A percentile compares a stretch with the other conserved stretches of the same genome.
phyloP scores from a whole-genome alignment of 2,888 invertebrate species.

The Tipula helvola region DNA sequence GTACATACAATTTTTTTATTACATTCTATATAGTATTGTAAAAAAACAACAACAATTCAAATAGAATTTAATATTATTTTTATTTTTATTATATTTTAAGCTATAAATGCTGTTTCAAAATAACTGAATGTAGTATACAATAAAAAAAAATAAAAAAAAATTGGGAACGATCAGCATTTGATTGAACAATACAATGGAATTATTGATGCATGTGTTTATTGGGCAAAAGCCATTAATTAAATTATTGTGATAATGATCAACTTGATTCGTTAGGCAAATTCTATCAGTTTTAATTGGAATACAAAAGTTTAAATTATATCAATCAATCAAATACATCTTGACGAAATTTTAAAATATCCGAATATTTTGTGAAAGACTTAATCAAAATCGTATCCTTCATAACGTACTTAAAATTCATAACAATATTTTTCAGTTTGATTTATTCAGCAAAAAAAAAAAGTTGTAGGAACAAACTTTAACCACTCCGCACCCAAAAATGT shows the following conservation, averaged over 20 bases:
- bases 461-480: neutral
- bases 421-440: neutral
- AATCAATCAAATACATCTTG: neutral
- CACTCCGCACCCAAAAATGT: neutral
- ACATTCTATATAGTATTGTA: neutral
- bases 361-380: neutral
- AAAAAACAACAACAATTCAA: neutral
- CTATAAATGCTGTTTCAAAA: neutral
- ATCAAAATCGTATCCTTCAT: neutral
- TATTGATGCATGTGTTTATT: neutral
- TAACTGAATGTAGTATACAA: neutral
- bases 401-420: neutral
- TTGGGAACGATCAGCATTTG: neutral
- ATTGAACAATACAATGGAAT: neutral
- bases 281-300: neutral
- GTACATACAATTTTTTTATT: neutral
- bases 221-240: neutral
- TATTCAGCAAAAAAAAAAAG: neutral
- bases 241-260: neutral
- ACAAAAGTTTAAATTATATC: no score
- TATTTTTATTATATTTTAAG: neutral
- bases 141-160: neutral
- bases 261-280: neutral
- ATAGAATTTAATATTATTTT: neutral
- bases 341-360: neutral